Base-by-base conservation (phyloP, 2,113 vertebrate species). In the Zapus hudsonius region DNA sequence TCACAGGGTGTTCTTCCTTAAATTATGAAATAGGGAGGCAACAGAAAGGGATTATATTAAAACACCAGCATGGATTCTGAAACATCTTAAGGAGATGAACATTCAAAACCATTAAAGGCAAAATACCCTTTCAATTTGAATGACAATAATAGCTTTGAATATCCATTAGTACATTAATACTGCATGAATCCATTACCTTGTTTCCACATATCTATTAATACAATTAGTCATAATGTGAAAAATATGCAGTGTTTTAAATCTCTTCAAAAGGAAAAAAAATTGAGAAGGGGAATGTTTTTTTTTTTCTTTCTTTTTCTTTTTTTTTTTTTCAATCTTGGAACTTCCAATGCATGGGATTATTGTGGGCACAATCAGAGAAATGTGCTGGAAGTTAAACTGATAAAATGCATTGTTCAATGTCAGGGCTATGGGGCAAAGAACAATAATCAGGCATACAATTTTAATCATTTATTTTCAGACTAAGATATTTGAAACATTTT, bases 91-190 rank as follows among this genome's bases (percentile, higher is more conserved):
- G n/a, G 33, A 91, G 52, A 96, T 27, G 44, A 82, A 73, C 67
- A 95, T 42, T 90, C 40, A 93, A 79, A 94, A 31, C 44, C 89
- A 97, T 95, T 96, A 95, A 92, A 96, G 93, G 33, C 76, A 88
- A 95, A 97, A 95, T 92, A 64, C 12, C 88, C 86, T 89, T 74
- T 97, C 95, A 89, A 38, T 81, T 96, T 97, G 91, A 97, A 96
- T 97, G 96, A 94, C 96, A 97, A 96, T 91, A 95, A 75, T 85
- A 87, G 63, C 63, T 92, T 91, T 89, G 74, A 16, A 94, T 40
- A 97, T 93, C 95, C 97, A 97, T 97, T 97, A 98, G 74, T 87
- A 22, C 95, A 98, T 96, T 97, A 98, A 97, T 97, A 94, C 79
- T 95, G 92, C 66, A 97, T 96, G 92, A 97, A 96, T n/a, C 16